Base-by-base conservation (phyloP, 2,113 vertebrate species). In the Elachura formosa region DNA sequence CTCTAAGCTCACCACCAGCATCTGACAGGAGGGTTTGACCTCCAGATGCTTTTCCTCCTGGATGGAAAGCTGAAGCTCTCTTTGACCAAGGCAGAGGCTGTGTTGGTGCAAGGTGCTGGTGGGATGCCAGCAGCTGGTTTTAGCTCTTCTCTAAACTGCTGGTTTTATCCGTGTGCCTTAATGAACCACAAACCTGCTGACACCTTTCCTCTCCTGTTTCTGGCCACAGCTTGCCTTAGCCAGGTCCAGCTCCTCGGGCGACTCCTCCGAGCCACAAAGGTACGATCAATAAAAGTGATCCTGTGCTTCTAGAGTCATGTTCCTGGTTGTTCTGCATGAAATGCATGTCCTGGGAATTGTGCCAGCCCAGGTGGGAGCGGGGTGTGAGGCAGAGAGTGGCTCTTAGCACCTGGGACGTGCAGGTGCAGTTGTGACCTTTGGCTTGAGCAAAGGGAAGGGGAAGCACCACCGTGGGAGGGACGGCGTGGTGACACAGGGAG, bases 191-290 rank as follows among this genome's bases (percentile, higher is more conserved):
- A n/a, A 28, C 56, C 23, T 29, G 23, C 64, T 83, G 82, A 89
- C 15, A 26, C 40, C 28, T 69, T 52, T 46, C 29, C 36, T 24
- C 34, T 78, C 62, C 63, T 8, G 2, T 77, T 84, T 69, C 75
- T 96, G 29, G 79, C 97, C 97, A 76, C 94, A 98, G 98, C 94
- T 97, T 72, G 26, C 96, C 85, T 96, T 98, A 72, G 59, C 91
- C 68, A 97, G 97, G 94, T 98, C 97, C 87, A 98, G 96, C 89
- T 98, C 98, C 86, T 89, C 75, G 23, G 93, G 55, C 0, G 98
- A 98, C 62, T 89, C 90, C 90, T 95, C 95, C 77, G 97, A 68
- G 73, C 97, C 97, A 51, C 97, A 97, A 62, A 98, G 98, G 98
- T 98, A 98, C 73, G 88, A 43, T n/a, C n/a, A n/a, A n/a, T n/a